A percentile compares a stretch with the other conserved stretches of the same genome.
These are phyloP conservation scores for human DNA, from an alignment of 2,113 vertebrate genomes.

Conservation along the genomic window GRCh38 chr12:51217501-51218000, in stretches of 20 bases:
- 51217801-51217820: slow-evolving; percentile 70
- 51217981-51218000: slow-evolving; percentile 67
- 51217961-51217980: neutral
- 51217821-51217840: slow-evolving; percentile 57
- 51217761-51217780: slow-evolving; percentile 77
- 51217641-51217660: slow-evolving; percentile 65
- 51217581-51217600: slow-evolving; percentile 86
- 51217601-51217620: slow-evolving; percentile 80
- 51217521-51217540: slow-evolving; percentile 99
- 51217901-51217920: slow-evolving; percentile 3
- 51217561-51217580: slow-evolving; percentile 90
- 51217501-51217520: slow-evolving; percentile 86
- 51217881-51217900: slow-evolving; percentile 18
- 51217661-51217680: slow-evolving; percentile 61
- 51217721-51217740: slow-evolving; percentile 49
- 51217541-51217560: slow-evolving; percentile 98
- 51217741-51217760: slow-evolving; percentile 60
- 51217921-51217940: slow-evolving; percentile 43
- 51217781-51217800: slow-evolving; percentile 56
- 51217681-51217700: slow-evolving; percentile 63
- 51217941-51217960: slow-evolving; percentile 65
- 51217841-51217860: slow-evolving; percentile 34
- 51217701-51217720: slow-evolving; percentile 55
- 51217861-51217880: slow-evolving; percentile 34
- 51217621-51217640: slow-evolving; percentile 77